phyloP scores from a whole-genome alignment of 1,140 invertebrate genomes.

The Helicoverpa zea region DNA sequence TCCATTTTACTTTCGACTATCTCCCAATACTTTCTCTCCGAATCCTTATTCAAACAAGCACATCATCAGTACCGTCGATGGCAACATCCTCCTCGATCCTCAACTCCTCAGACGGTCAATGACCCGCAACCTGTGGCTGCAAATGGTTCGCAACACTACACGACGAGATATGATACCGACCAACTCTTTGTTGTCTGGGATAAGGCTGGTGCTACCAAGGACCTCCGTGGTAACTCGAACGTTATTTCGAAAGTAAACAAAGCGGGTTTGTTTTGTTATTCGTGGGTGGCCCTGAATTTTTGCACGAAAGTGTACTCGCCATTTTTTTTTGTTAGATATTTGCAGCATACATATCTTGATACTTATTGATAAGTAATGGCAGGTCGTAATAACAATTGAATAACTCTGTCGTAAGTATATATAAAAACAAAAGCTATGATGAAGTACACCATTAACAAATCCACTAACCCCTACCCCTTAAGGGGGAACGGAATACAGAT shows the following conservation, averaged over 20 bases:
- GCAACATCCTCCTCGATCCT: background rate
- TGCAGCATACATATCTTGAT: too few relatives aligned
- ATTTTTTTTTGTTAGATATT: background rate
- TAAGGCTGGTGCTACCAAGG: conserved; percentile 1
- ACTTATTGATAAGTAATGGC: too few relatives aligned
- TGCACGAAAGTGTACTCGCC: background rate
- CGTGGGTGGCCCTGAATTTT: background rate
- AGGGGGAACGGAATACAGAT: background rate
- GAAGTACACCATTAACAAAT: too few relatives aligned
- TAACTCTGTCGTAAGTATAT: too few relatives aligned
- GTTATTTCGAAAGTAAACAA: background rate
- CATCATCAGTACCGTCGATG: background rate
- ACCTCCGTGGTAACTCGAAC: conserved; percentile 1
- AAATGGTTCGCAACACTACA: conserved; percentile 28
- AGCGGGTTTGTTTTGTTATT: conserved; percentile 17
- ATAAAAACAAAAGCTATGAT: too few relatives aligned
- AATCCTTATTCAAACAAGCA: background rate
- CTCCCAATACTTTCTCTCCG: background rate
- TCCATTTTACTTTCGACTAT: background rate
- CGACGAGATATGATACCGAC: conserved; percentile 9
- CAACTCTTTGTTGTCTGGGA: conserved; percentile 57
- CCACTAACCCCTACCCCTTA: background rate
- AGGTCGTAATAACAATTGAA: background rate
- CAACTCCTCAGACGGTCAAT: conserved; percentile 51
- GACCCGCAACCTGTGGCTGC: conserved; percentile 49